Conservation (phyloP, 2,797 vertebrate genomes). For the Chromis chromis region DNA sequence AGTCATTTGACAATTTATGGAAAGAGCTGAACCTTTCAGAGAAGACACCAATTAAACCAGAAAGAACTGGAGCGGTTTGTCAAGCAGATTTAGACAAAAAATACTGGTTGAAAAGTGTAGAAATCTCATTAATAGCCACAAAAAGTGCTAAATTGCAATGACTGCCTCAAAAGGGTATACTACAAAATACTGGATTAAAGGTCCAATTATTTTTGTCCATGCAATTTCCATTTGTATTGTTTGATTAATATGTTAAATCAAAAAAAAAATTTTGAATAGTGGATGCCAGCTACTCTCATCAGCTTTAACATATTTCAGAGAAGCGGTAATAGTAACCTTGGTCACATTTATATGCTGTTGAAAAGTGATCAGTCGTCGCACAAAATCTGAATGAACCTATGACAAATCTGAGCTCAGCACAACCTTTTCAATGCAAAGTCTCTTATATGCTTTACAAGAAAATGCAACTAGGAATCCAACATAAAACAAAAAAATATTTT, state of each 20-base stretch:
- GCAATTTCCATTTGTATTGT: background rate
- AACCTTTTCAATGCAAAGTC: slow-evolving; percentile 1
- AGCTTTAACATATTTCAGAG: background rate
- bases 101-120: background rate
- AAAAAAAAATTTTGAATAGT: background rate
- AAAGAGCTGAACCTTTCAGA: background rate
- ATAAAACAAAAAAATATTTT: background rate
- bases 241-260: background rate
- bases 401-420: background rate
- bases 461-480: background rate
- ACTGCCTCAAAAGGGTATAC: background rate
- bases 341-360: background rate
- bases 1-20: background rate
- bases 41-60: background rate
- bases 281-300: background rate
- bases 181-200: background rate
- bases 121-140: background rate
- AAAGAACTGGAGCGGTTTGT: background rate
- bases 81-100: background rate
- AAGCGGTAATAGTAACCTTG: background rate
- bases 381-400: background rate
- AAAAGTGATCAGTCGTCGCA: background rate
- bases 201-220: background rate
- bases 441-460: background rate
- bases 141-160: background rate